Evolutionary conservation across 2,888 invertebrate species (phyloP).

Genomic region (Dysmachus trigonus): DNA sequence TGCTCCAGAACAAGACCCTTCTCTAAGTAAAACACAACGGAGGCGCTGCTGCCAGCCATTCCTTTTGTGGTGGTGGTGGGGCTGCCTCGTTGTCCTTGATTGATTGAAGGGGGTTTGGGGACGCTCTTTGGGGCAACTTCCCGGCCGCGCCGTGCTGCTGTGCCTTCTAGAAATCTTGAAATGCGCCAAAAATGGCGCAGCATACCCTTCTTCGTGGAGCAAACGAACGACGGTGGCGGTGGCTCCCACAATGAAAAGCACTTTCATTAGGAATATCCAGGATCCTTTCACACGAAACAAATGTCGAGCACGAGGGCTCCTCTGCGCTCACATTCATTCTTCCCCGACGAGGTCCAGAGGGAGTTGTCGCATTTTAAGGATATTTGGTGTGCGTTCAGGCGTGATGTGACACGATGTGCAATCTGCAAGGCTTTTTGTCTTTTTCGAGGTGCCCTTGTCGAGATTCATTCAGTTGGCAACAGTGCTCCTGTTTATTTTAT

Average conservation of each 20-base stretch:
- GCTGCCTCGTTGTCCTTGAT: not conserved
- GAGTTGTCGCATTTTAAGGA: not conserved
- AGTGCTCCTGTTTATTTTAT: not conserved
- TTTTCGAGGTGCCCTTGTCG: not conserved
- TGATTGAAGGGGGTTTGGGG: not conserved
- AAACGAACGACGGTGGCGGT: too few species aligned
- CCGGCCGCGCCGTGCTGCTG: too few species aligned
- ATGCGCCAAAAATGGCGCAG: not conserved
- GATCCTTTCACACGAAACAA: not conserved
- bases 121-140: not conserved
- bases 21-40: not conserved
- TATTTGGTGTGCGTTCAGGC: slow-evolving; percentile 1
- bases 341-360: not conserved
- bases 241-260: not conserved
- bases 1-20: not conserved
- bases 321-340: not conserved
- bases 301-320: not conserved
- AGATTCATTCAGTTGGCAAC: not conserved
- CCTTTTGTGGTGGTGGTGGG: not conserved
- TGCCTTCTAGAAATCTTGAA: not conserved
- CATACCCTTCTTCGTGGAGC: not conserved
- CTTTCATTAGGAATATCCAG: not conserved
- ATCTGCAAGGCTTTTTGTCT: not conserved
- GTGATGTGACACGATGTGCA: slow-evolving; percentile 2
- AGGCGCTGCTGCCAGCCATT: not conserved